phyloP scores from a whole-genome alignment of 1,140 invertebrate genomes.

The Homalodisca vitripennis region DNA sequence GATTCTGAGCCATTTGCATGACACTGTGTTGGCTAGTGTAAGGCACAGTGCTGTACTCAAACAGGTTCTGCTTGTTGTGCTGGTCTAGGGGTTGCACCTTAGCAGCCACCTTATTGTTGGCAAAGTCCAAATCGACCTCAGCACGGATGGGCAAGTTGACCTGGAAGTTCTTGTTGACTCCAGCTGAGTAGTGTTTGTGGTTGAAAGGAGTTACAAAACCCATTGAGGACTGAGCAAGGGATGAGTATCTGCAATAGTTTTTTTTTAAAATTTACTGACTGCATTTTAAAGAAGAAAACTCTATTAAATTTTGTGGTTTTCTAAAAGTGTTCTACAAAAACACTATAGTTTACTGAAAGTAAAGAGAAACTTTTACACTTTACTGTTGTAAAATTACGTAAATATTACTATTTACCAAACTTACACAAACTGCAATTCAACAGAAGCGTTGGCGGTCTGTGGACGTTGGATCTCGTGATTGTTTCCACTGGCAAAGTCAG shows the following conservation, averaged over 20 bases:
- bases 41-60: constrained; percentile 58
- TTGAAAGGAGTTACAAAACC: constrained; percentile 64
- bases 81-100: constrained; percentile 51
- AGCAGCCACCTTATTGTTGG: constrained; percentile 49
- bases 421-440: constrained; percentile 50
- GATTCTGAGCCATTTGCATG: constrained; percentile 47
- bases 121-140: constrained; percentile 49
- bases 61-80: constrained; percentile 51
- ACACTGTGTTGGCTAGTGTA: constrained; percentile 58
- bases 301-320: too few relatives aligned
- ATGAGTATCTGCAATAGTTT: constrained; percentile 45
- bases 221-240: constrained; percentile 55
- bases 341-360: too few relatives aligned
- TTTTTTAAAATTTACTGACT: too few relatives aligned
- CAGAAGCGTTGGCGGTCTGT: constrained; percentile 46
- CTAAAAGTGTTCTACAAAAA: too few relatives aligned
- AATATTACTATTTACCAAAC: neutral
- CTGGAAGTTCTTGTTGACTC: constrained; percentile 58
- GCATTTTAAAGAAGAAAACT: too few relatives aligned
- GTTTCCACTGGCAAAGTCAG: constrained; percentile 41
- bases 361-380: too few relatives aligned
- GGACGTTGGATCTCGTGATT: constrained; percentile 42
- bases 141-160: constrained; percentile 53
- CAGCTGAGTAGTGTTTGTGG: constrained; percentile 56
- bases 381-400: too few relatives aligned